Evolutionary conservation across 2,888 invertebrate species (phyloP).

Genomic region (Drosophila birchii): DNA sequence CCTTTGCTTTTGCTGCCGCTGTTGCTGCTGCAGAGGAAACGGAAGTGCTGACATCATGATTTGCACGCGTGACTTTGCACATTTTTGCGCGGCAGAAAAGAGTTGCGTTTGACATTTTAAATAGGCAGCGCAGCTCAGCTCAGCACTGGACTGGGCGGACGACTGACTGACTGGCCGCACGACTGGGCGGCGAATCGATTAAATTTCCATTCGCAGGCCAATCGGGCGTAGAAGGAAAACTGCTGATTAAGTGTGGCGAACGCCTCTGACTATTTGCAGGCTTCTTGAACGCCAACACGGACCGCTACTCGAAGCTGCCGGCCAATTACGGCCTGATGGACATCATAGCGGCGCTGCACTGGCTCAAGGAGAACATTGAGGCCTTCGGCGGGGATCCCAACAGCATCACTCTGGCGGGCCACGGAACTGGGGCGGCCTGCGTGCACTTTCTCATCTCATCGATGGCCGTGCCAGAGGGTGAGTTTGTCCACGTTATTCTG

Average conservation of each 20-base stretch:
- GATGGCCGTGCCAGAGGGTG: constrained; percentile 96
- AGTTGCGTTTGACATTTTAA: constrained; percentile 66
- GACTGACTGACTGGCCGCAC: constrained; percentile 21
- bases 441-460: constrained; percentile 98
- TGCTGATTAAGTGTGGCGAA: constrained; percentile 58
- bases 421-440: constrained; percentile 97
- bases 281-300: constrained; percentile 94
- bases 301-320: constrained; percentile 93
- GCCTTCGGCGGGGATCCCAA: constrained; percentile 97
- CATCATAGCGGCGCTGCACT: constrained; percentile 97
- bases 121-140: constrained; percentile 33
- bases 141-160: neutral
- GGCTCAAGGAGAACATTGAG: constrained; percentile 97
- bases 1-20: neutral
- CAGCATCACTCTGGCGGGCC: constrained; percentile 96
- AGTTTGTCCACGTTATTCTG: constrained; percentile 67
- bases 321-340: constrained; percentile 99
- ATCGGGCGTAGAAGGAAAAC: constrained; percentile 25
- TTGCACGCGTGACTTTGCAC: constrained; percentile 77
- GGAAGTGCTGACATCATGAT: constrained; percentile 79
- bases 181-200: constrained; percentile 52
- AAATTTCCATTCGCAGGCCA: constrained; percentile 55
- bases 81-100: constrained; percentile 51
- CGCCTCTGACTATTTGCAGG: constrained; percentile 86
- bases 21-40: constrained; percentile 60